phyloP scores from a whole-genome alignment of 2,888 invertebrate species.

The Boloria euphrosyne region DNA sequence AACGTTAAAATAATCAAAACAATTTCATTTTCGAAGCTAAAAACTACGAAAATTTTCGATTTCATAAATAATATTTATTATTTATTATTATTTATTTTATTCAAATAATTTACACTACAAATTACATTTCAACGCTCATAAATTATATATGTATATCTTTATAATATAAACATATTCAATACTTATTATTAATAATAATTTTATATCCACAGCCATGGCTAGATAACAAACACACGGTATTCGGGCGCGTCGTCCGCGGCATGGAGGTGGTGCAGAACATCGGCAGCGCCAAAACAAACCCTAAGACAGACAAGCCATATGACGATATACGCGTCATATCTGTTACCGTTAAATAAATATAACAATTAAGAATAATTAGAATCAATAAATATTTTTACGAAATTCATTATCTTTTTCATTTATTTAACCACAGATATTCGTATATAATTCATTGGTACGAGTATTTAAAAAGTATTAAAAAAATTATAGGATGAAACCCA shows the following conservation, averaged over 20 bases:
- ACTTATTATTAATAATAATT: not conserved
- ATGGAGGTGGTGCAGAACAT: slow-evolving; percentile 99
- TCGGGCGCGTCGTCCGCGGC: slow-evolving; percentile 95
- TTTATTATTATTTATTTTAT: no score
- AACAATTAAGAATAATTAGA: not conserved
- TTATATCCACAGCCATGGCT: slow-evolving; percentile 91
- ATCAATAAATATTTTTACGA: slow-evolving; percentile 24
- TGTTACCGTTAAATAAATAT: slow-evolving; percentile 87
- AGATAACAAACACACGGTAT: slow-evolving; percentile 99
- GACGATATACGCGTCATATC: slow-evolving; percentile 97
- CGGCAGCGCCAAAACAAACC: slow-evolving; percentile 96
- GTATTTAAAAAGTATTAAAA: no score
- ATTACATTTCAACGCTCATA: no score
- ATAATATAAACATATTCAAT: no score
- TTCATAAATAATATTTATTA: no score
- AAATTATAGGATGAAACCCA: no score
- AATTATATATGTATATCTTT: no score
- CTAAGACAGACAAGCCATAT: slow-evolving; percentile 98
- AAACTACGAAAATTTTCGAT: no score
- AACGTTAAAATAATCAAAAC: no score
- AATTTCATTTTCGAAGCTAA: no score
- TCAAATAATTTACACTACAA: no score
- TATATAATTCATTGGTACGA: no score
- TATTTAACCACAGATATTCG: not conserved
- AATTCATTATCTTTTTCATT: not conserved